Base-by-base conservation (phyloP, 2,888 invertebrate species). In the Rotaria sp. region DNA sequence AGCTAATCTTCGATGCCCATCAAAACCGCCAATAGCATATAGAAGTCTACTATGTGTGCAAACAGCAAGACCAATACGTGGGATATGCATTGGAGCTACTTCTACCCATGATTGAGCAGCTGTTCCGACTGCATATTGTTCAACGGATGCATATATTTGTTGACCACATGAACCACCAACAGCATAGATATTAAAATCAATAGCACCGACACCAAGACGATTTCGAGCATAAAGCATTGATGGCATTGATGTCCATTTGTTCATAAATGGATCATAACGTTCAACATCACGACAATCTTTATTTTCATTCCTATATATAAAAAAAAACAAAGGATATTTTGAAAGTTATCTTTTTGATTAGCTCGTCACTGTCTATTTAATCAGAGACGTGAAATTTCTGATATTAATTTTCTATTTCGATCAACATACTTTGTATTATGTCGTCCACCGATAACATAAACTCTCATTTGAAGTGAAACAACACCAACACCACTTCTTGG, bases 371-470 rank as follows among this genome's bases (percentile, higher is more conserved):
- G n/a, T n/a, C n/a, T n/a, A n/a, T n/a, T n/a, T n/a, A n/a, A n/a
- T n/a, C n/a, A n/a, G n/a, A n/a, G n/a, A n/a, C n/a, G n/a, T n/a
- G n/a, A n/a, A n/a, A n/a, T n/a, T n/a, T n/a, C n/a, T n/a, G n/a
- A n/a, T n/a, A n/a, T n/a, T n/a, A n/a, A n/a, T n/a, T n/a, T n/a
- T n/a, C n/a, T n/a, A n/a, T n/a, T n/a, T n/a, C n/a, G n/a, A n/a
- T n/a, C n/a, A n/a, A n/a, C n/a, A n/a, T 84, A 80, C 50, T 89
- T 95, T 48, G 95, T 94, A 90, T 96, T 96, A 91, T 96, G 96
- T 88, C 96, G 93, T 0, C 96, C 96, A 26, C 96, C 96, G 26
- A 96, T 95, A 15, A 95, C 95, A 92, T 96, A 96, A 91, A 96
- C 95, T 89, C 94, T 93, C 50, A 96, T 91, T 38, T 91, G 90